Evolutionary conservation across 2,888 invertebrate genomes (phyloP), one percentile per base, ranked within the genome.

Genomic region (Pristionchus exspectatus): DNA sequence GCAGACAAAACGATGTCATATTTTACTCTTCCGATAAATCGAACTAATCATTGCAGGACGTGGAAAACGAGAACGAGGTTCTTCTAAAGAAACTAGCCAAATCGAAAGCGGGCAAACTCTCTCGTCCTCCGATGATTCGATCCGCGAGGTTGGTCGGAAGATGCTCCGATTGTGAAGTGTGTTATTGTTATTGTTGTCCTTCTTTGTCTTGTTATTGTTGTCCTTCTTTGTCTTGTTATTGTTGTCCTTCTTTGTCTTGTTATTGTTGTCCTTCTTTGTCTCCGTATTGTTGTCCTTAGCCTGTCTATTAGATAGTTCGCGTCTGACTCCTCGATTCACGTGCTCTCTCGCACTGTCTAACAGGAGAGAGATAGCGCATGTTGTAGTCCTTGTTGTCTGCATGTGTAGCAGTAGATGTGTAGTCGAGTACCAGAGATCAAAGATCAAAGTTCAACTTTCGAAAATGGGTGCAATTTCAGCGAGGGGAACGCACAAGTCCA

Each of bases 51-150:
- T n/a, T 27, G n/a, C 50, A 81, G 95, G 97, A 98, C 95, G 97
- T 98, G 95, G 98, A 98, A 96, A 98, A 98, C 96, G 98, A 98
- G 96, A 98, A 98, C 96, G 98, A 98, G 96, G 97, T 97, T 94
- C 96, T 98, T 96, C 97, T 97, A 96, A 97, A 97, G 96, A 98
- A 98, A 96, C 97, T 98, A 96, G 81, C 81, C 1, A 89, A 89
- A 44, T 97, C 98, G 97, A 98, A 98, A 97, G 97, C 98, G 97
- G 97, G 98, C 96, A 93, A 93, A 66, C 90, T 93, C 97, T 97
- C 96, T 97, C 81, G 83, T 50, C 92, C 91, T 54, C 91, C 93
- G 90, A 92, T 93, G 92, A 93, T 92, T 84, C 91, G 93, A 88
- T 90, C 92, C 88, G 91, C 92, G 90, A 92, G 94, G 94, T 90